Base-by-base conservation (phyloP, 2,797 vertebrate genomes). In the Mormyrus proboscirostris region DNA sequence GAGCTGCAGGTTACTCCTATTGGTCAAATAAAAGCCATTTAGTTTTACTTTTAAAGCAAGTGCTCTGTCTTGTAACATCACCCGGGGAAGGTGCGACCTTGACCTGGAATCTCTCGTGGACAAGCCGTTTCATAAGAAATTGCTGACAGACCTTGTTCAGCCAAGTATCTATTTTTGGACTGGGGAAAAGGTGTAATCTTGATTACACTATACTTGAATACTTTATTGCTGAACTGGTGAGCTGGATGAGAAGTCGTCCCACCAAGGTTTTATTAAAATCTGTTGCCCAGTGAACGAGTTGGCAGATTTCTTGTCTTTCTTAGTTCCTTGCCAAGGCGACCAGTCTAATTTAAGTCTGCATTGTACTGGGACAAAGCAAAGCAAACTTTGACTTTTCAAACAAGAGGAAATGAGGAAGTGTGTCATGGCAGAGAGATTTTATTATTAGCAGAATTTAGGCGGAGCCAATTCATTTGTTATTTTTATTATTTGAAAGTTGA, bases 341-440 rank as follows among this genome's bases (percentile, higher is more conserved):
- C 89, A 14, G 47, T 88, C 25, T 49, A 55, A 87, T 49, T 69
- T 12, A 69, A 89, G 88, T 82, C 50, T 87, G 86, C 50, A 90
- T 90, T 79, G 73, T 90, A 76, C 88, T 33, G 62, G 82, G 12
- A 57, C 59, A 79, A 65, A 79, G 73, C 49, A 55, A 51, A 49
- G 85, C 84, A 86, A 53, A 86, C 65, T 86, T 89, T 91, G 90
- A 91, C 89, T 90, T 90, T 90, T 79, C 83, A 79, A 88, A 88
- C 89, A 85, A 89, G 89, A 86, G 79, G 65, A 91, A 86, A 90
- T 55, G 82, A 84, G 82, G 82, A 84, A 88, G 86, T 79, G 57
- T 88, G 57, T 91, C 91, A 88, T 88, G 88, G 85, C 62, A 90
- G 83, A 90, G 90, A 90, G 91, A 92, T 92, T 88, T 91, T 86